Evolutionary conservation across 2,888 invertebrate genomes (phyloP).

Genomic region (Tachina grossa): DNA sequence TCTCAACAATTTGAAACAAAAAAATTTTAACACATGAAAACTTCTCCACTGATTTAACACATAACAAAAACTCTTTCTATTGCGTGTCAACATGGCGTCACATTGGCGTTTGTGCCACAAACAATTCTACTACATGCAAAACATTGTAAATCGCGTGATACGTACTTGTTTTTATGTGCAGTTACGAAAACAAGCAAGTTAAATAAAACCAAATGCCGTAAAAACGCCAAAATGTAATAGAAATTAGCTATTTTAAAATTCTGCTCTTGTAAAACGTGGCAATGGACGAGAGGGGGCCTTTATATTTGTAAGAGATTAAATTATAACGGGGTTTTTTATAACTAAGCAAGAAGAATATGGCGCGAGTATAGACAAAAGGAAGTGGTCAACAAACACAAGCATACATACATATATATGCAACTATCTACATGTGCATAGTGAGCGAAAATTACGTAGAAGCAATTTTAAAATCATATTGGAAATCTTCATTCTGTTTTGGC

Average conservation of each 20-base stretch:
- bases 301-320: slow-evolving; percentile 23
- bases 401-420: neutral
- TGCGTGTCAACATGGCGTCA: slow-evolving; percentile 71
- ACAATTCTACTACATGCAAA: slow-evolving; percentile 52
- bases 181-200: slow-evolving; percentile 41
- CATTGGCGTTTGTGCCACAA: slow-evolving; percentile 61
- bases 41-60: slow-evolving; percentile 27
- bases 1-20: neutral
- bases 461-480: neutral
- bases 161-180: slow-evolving; percentile 44
- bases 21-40: slow-evolving; percentile 23
- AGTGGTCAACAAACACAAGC: slow-evolving; percentile 56
- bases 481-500: too few relatives aligned
- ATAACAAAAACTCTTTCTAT: slow-evolving; percentile 47
- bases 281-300: neutral
- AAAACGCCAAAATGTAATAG: slow-evolving; percentile 58
- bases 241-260: slow-evolving; percentile 55
- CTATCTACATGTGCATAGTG: neutral
- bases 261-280: slow-evolving; percentile 1
- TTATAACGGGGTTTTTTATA: slow-evolving; percentile 30
- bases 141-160: slow-evolving; percentile 65
- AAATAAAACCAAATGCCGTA: slow-evolving; percentile 53
- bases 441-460: neutral
- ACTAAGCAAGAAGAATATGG: slow-evolving; percentile 50
- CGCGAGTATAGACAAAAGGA: slow-evolving; percentile 19